A percentile compares a stretch with the other conserved stretches of the same genome.
These are phyloP conservation scores for Neogobius melanostomus DNA, from an alignment of 2,113 vertebrate genomes.

Conservation along the genomic window DNA sequence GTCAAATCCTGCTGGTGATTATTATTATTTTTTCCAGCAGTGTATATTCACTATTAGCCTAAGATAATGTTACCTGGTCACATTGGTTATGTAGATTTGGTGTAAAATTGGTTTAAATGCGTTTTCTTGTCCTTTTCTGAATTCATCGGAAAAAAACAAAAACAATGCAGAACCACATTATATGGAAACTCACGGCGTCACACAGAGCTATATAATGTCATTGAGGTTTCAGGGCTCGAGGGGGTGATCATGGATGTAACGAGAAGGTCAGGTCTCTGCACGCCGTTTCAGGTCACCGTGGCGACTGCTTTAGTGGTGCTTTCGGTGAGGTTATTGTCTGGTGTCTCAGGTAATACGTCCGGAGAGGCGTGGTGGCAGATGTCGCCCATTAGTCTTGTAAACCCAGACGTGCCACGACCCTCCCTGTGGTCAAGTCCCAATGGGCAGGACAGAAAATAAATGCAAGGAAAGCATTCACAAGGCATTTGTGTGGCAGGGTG, in stretches of 20 bases:
- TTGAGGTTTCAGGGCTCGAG: not conserved
- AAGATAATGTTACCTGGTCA: too few relatives aligned
- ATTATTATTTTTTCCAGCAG: too few relatives aligned
- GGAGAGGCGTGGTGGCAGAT: conserved; percentile 65
- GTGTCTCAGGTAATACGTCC: conserved; percentile 74
- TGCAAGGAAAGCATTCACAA: conserved; percentile 17
- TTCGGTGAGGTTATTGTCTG: conserved; percentile 55
- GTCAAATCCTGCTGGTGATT: too few relatives aligned
- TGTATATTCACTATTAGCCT: too few relatives aligned
- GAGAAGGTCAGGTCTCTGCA: conserved; percentile 73
- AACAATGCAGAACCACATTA: too few relatives aligned
- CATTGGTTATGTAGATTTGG: too few relatives aligned
- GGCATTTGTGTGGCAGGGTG: conserved; percentile 6
- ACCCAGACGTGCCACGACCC: conserved; percentile 63
- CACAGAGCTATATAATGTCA: not conserved
- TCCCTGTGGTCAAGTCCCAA: conserved; percentile 50
- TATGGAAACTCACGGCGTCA: not conserved
- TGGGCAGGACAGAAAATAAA: conserved; percentile 35
- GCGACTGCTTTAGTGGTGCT: conserved; percentile 37
- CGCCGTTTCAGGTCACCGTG: conserved; percentile 53
- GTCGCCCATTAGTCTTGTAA: conserved; percentile 70
- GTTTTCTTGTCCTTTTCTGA: too few relatives aligned
- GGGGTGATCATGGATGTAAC: not conserved
- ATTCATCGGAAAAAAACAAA: too few relatives aligned
- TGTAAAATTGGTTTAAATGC: too few relatives aligned